Evolutionary conservation across 2,888 invertebrate genomes (phyloP).

Genomic region (Eupithecia abbreviata): DNA sequence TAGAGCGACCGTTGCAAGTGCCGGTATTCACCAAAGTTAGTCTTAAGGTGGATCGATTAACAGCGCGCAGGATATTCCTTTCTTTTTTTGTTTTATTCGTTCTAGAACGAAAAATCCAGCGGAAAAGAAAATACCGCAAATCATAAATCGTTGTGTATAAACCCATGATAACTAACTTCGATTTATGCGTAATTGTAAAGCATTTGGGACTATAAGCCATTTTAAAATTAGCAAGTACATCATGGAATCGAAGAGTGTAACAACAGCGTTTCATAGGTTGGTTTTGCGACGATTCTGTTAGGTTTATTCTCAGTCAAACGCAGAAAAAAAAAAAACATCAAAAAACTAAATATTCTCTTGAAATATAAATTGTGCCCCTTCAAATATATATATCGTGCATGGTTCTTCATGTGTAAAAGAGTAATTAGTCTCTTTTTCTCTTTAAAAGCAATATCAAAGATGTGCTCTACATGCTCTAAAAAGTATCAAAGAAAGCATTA

Average conservation of each 20-base stretch:
- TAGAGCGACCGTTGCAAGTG: slow-evolving; percentile 52
- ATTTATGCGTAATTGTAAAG: background rate
- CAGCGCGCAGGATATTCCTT: background rate
- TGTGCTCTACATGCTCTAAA: background rate
- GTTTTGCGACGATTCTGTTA: background rate
- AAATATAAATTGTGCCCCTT: background rate
- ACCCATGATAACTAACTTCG: background rate
- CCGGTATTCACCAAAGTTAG: slow-evolving; percentile 34
- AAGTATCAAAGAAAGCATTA: slow-evolving; percentile 12
- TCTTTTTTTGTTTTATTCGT: background rate
- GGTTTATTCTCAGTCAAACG: background rate
- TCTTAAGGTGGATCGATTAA: background rate
- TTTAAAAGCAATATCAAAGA: background rate
- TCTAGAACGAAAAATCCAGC: background rate
- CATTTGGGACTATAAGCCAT: background rate
- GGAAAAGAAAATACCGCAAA: background rate
- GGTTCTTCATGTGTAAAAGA: background rate
- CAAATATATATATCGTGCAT: background rate
- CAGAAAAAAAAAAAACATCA: background rate
- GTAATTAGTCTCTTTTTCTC: background rate
- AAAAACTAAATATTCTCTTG: background rate
- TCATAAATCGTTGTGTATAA: background rate
- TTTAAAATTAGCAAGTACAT: background rate
- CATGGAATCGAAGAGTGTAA: background rate
- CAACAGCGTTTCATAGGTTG: background rate